Evolutionary conservation across 2,797 vertebrate genomes (phyloP), one percentile per base, ranked within the genome.

Genomic region (Echeneis naucrates): DNA sequence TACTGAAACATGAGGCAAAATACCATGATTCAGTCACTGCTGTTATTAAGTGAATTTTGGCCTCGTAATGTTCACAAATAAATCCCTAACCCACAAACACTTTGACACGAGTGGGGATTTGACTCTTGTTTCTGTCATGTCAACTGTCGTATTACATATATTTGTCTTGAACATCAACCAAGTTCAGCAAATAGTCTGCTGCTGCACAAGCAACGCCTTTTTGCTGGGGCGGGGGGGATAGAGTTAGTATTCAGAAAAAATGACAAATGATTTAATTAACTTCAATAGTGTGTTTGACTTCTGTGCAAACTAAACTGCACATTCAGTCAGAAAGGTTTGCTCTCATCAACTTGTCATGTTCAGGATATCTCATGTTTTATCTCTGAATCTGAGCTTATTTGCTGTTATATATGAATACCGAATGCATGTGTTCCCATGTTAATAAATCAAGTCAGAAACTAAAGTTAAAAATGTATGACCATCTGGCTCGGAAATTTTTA

Each of bases 401-500:
- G 2, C 4, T 48, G 33, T 54, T 75, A 21, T 62, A 26, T 32
- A 53, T 35, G 60, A 69, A 78, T 50, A 52, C 52, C 11, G 37
- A 45, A 63, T 55, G 24, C 54, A 37, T 51, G 24, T 62, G 68
- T 26, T 57, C 40, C n/a, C 44, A n/a, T 59, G 58, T 35, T 58
- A 48, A 75, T 79, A 51, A 79, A 77, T 81, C 19, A 58, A 78
- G 58, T 80, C 17, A 55, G 52, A 68, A 76, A 53, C 51, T n/a
- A 57, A 23, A 60, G 45, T 72, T 3, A 80, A 81, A 77, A 61
- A 76, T 77, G 56, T 59, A 84, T 69, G 48, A 81, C 77, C 75
- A 86, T 86, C 83, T 86, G 83, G 44, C 70, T 78, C 59, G 47
- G 68, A 83, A 58, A 80, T 58, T 8, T 81, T 72, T 85, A 85